Evolutionary conservation across 2,888 invertebrate species (phyloP).

Genomic region (Abrostola triplasia): DNA sequence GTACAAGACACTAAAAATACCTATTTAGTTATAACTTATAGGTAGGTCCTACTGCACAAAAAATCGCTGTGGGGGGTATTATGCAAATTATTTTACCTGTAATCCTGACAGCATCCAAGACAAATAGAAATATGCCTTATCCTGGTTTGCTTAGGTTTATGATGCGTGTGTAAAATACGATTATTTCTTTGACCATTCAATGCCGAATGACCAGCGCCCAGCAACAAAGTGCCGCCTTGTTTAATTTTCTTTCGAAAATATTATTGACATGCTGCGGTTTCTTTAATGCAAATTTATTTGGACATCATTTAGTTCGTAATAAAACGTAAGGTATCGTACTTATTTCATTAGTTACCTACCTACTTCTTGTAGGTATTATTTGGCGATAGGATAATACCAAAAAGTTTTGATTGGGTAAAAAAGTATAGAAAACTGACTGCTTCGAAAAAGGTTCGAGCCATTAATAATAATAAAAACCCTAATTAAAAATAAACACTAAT

Average conservation of each 20-base stretch:
- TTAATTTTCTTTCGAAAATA: constrained; percentile 33
- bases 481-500: too few species aligned
- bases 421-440: too few species aligned
- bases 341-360: too few species aligned
- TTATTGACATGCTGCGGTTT: constrained; percentile 19
- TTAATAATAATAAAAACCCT: too few species aligned
- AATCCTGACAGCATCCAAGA: constrained; percentile 75
- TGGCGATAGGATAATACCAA: too few species aligned
- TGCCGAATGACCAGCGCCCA: constrained; percentile 72
- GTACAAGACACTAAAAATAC: background rate
- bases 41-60: constrained; percentile 64
- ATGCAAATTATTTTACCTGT: constrained; percentile 87
- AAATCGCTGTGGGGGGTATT: constrained; percentile 84
- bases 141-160: constrained; percentile 86
- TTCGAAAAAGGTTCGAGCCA: too few species aligned
- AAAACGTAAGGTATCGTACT: too few species aligned
- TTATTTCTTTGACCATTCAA: constrained; percentile 77
- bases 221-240: constrained; percentile 56
- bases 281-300: constrained; percentile 5
- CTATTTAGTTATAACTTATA: background rate
- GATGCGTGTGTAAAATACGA: constrained; percentile 83
- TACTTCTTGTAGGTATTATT: too few species aligned
- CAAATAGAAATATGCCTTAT: constrained; percentile 79
- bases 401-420: too few species aligned
- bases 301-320: background rate